Evolutionary conservation across 2,797 vertebrate genomes (phyloP).

Genomic region (Thripadectes ignobilis): DNA sequence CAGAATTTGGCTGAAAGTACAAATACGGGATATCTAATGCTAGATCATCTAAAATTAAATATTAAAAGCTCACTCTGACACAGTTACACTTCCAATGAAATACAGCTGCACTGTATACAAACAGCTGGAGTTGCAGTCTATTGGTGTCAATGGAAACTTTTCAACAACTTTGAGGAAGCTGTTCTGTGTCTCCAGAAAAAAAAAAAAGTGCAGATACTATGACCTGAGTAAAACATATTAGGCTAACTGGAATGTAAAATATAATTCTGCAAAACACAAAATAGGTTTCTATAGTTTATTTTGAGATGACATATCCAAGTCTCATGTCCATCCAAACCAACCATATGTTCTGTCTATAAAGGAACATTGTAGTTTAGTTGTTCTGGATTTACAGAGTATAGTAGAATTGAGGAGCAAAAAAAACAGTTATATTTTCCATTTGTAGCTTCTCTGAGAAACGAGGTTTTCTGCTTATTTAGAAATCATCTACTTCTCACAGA

Average conservation of each 20-base stretch:
- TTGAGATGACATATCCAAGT: background rate
- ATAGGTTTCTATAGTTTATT: background rate
- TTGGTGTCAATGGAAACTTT: background rate
- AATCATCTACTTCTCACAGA: background rate
- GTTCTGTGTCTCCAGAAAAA: background rate
- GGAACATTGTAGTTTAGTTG: background rate
- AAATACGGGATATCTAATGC: background rate
- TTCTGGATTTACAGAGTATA: background rate
- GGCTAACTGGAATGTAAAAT: background rate
- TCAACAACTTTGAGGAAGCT: background rate
- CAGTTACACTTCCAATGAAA: background rate
- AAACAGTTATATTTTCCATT: background rate
- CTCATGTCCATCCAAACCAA: background rate
- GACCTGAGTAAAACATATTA: background rate
- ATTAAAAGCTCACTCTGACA: background rate
- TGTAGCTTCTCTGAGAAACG: background rate
- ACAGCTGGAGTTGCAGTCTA: background rate
- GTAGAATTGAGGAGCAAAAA: background rate
- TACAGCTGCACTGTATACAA: background rate
- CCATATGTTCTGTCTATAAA: background rate
- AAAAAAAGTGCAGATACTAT: background rate
- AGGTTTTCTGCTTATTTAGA: background rate
- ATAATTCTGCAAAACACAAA: background rate
- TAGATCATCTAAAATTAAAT: background rate
- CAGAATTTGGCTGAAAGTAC: background rate